phyloP scores from a whole-genome alignment of 2,888 invertebrate species.

The Tromatobia lineatoria region DNA sequence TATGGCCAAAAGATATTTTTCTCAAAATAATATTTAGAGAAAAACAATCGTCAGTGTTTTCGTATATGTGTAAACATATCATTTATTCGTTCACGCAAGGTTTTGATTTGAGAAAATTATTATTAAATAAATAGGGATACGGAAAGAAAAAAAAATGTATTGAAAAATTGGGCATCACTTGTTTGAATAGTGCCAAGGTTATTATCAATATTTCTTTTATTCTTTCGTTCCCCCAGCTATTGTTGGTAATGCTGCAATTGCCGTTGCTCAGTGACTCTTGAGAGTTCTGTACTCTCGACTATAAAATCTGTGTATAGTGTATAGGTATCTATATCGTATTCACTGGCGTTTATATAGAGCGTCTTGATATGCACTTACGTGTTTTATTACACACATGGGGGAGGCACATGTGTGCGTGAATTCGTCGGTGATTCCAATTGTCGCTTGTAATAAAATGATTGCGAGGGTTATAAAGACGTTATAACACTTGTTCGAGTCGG shows the following conservation, averaged over 20 bases:
- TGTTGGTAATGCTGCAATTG: slow-evolving; percentile 23
- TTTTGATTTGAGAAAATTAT: too few species aligned
- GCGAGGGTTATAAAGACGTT: slow-evolving; percentile 75
- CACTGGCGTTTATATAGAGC: not conserved
- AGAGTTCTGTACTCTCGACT: not conserved
- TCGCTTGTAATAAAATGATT: slow-evolving; percentile 79
- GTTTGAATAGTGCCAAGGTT: not conserved
- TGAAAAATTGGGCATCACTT: not conserved
- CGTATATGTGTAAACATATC: too few species aligned
- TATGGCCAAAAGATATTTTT: too few species aligned
- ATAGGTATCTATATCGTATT: slow-evolving; percentile 11
- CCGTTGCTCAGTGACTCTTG: not conserved
- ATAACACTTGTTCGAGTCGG: slow-evolving; percentile 66
- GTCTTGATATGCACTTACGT: not conserved
- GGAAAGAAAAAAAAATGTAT: not conserved
- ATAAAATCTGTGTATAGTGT: not conserved
- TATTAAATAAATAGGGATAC: not conserved
- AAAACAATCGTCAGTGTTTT: too few species aligned
- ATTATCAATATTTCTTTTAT: slow-evolving; percentile 6
- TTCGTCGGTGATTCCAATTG: slow-evolving; percentile 72
- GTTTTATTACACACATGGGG: slow-evolving; percentile 21
- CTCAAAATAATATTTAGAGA: too few species aligned
- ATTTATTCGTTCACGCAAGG: too few species aligned
- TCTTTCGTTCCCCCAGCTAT: not conserved
- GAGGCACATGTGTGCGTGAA: slow-evolving; percentile 17